Evolutionary conservation across 2,113 vertebrate genomes (phyloP).

Genomic region (Clarias batrachus): DNA sequence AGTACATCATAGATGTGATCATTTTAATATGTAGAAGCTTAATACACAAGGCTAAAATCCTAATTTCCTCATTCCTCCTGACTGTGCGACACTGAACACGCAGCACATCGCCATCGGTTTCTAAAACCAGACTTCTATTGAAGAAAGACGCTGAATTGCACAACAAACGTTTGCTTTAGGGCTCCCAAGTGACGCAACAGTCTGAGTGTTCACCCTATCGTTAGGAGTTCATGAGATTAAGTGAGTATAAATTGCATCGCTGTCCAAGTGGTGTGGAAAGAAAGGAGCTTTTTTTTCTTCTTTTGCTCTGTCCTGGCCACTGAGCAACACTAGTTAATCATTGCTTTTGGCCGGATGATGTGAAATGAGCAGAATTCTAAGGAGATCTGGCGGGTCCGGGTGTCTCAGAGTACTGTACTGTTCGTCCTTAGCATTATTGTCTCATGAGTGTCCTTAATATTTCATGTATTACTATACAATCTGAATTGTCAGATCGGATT

Average conservation of each 20-base stretch:
- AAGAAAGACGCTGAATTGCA: neutral
- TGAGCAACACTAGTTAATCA: neutral
- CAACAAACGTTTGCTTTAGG: neutral
- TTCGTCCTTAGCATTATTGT: neutral
- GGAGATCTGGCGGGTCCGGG: neutral
- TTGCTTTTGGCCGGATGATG: neutral
- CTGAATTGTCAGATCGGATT: neutral
- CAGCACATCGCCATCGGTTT: neutral
- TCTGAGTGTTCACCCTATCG: neutral
- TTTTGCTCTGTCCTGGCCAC: neutral
- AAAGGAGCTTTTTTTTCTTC: neutral
- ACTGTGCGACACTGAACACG: neutral
- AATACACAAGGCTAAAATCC: too few species aligned
- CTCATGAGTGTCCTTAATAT: neutral
- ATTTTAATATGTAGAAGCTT: too few species aligned
- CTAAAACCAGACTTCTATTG: neutral
- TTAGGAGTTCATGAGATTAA: neutral
- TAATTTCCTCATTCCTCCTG: neutral
- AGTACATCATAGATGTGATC: too few species aligned
- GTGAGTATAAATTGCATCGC: neutral
- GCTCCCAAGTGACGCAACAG: neutral
- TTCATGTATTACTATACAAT: neutral
- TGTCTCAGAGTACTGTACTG: neutral
- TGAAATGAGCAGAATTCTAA: neutral
- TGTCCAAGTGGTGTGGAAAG: neutral